A percentile compares a stretch with the other conserved stretches of the same genome.
phyloP scores from a whole-genome alignment of 1,140 invertebrate genomes.

The Pararge aegeria region DNA sequence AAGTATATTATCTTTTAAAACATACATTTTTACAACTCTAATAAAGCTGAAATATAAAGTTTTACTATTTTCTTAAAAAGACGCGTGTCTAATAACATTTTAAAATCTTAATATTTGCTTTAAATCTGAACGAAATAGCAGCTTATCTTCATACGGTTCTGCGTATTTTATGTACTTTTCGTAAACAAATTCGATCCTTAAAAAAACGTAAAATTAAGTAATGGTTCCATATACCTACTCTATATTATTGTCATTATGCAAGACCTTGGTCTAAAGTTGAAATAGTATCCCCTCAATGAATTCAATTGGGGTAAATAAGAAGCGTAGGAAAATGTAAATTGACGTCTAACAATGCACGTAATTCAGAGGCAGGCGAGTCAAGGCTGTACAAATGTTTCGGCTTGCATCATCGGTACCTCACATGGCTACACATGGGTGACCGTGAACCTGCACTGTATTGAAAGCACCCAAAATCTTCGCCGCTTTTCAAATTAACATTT shows the following conservation, averaged over 20 bases:
- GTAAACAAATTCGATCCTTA: no score
- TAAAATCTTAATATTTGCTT: no score
- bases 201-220: no score
- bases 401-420: slow-evolving; percentile 51
- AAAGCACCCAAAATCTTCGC: neutral
- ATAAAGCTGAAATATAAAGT: no score
- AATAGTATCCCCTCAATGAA: slow-evolving; percentile 13
- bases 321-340: slow-evolving; percentile 31
- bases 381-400: slow-evolving; percentile 44
- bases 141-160: no score
- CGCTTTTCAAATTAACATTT: no score
- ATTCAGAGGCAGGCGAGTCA: slow-evolving; percentile 35
- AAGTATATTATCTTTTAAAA: slow-evolving; percentile 19
- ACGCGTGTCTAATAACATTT: no score
- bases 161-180: no score
- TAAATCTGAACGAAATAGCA: no score
- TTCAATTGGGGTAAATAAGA: slow-evolving; percentile 26
- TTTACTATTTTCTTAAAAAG: no score
- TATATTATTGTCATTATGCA: no score
- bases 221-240: no score
- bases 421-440: slow-evolving; percentile 42
- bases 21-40: neutral
- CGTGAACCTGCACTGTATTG: slow-evolving; percentile 25
- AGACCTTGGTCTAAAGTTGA: neutral
- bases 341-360: slow-evolving; percentile 26